These are phyloP conservation scores for Gobio gobio DNA, from an alignment of 2,113 vertebrate species.

Conservation along the genomic window DNA sequence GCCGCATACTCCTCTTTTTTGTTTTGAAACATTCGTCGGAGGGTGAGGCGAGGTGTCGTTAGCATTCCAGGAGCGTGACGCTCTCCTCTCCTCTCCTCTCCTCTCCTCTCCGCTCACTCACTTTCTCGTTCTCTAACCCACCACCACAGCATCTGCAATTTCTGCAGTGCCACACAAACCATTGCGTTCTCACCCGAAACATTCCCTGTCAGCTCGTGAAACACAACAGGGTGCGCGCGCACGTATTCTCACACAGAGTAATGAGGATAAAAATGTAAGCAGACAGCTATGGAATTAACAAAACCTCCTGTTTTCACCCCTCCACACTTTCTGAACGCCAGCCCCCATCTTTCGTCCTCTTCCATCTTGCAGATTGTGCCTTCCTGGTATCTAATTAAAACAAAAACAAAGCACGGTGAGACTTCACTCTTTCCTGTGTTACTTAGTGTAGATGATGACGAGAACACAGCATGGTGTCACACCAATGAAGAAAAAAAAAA, in stretches of 20 bases:
- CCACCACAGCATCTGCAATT: conserved; percentile 56
- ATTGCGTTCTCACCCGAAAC: conserved; percentile 69
- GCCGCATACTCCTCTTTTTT: conserved; percentile 52
- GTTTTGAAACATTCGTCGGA: conserved; percentile 44
- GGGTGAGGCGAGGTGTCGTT: conserved; percentile 44
- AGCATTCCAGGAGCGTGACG: conserved; percentile 48
- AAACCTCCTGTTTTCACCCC: conserved; percentile 59
- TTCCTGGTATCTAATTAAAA: conserved; percentile 70
- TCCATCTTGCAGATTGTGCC: conserved; percentile 59
- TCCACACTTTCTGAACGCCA: conserved; percentile 49
- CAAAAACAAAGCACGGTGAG: conserved; percentile 54
- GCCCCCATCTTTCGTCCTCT: conserved; percentile 33
- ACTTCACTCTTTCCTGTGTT: conserved; percentile 51
- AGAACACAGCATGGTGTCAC: conserved; percentile 14
- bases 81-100: conserved; percentile 18
- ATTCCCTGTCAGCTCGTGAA: conserved; percentile 63
- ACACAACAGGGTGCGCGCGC: conserved; percentile 71
- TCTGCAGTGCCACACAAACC: conserved; percentile 69
- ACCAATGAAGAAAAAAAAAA: background rate
- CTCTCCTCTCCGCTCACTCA: conserved; percentile 25
- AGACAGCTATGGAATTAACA: conserved; percentile 80
- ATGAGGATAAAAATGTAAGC: conserved; percentile 78
- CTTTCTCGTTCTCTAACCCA: conserved; percentile 45
- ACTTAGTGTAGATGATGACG: background rate
- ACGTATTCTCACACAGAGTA: conserved; percentile 70